phyloP scores from a whole-genome alignment of 2,888 invertebrate genomes.

The Coelopa pilipes region DNA sequence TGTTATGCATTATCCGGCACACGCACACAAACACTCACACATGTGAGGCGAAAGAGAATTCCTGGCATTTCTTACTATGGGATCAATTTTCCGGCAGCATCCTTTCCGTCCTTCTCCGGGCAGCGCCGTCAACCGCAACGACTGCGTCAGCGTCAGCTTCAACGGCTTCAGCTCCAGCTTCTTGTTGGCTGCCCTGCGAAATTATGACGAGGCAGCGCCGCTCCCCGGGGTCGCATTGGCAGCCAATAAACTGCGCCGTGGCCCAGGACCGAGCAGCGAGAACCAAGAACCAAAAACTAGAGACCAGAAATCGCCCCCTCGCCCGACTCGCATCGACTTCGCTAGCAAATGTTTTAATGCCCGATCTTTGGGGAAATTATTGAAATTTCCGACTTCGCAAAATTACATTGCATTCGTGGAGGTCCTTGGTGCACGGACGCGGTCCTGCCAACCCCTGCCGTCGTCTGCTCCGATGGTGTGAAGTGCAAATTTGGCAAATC shows the following conservation, averaged over 20 bases:
- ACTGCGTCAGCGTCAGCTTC: conserved; percentile 3
- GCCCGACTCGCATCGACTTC: conserved; percentile 2
- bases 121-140: too few relatives aligned
- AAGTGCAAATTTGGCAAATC: conserved; percentile 60
- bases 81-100: conserved; percentile 59
- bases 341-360: conserved; percentile 52
- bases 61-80: conserved; percentile 45
- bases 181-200: conserved; percentile 35
- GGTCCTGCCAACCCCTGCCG: neutral
- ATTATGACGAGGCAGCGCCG: conserved; percentile 41
- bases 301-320: too few relatives aligned
- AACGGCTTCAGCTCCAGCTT: neutral
- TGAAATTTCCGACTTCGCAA: conserved; percentile 52
- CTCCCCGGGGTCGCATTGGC: conserved; percentile 43
- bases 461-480: conserved; percentile 36
- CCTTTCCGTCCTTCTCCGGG: conserved; percentile 26
- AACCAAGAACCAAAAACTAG: too few relatives aligned
- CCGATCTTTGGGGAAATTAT: conserved; percentile 63
- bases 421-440: neutral
- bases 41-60: neutral
- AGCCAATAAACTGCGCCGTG: conserved; percentile 38
- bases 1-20: conserved; percentile 41
- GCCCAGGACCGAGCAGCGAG: neutral
- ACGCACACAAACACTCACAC: conserved; percentile 18
- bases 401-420: conserved; percentile 35